Percentiles rank a stretch among this genome's conserved stretches.
Evolutionary conservation across 2,888 invertebrate species (phyloP).

Genomic region (Melikaiella ostensackeni): DNA sequence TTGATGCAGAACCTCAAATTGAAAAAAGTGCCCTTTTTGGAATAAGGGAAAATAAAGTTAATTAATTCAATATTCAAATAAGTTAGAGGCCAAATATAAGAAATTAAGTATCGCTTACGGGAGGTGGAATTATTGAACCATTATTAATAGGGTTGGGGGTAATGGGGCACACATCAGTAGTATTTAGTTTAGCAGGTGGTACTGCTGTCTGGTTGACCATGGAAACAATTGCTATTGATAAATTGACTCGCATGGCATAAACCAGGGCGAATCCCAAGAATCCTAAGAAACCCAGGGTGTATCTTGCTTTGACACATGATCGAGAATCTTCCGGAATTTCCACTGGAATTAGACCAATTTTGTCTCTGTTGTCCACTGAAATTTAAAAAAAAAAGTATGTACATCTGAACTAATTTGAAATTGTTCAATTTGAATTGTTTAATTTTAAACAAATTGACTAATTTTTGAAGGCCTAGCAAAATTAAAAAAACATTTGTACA

Average conservation of each 20-base stretch:
- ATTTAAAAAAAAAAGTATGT: conserved; percentile 39
- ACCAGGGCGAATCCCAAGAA: conserved; percentile 93
- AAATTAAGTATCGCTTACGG: conserved; percentile 30
- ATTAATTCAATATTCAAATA: neutral
- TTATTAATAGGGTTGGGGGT: conserved; percentile 46
- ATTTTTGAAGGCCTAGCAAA: too few relatives aligned
- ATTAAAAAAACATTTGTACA: too few relatives aligned
- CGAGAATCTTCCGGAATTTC: conserved; percentile 78
- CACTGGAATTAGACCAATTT: neutral
- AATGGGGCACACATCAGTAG: conserved; percentile 82
- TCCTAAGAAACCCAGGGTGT: conserved; percentile 89
- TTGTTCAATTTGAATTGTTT: too few relatives aligned
- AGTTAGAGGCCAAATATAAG: neutral
- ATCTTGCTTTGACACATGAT: conserved; percentile 85
- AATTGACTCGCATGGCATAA: conserved; percentile 93
- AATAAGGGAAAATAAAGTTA: too few relatives aligned
- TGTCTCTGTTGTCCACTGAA: conserved; percentile 57
- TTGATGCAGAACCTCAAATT: too few relatives aligned
- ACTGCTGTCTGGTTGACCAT: conserved; percentile 90
- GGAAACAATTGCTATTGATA: conserved; percentile 96
- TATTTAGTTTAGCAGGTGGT: conserved; percentile 79
- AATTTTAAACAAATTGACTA: too few relatives aligned
- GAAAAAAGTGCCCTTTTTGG: too few relatives aligned
- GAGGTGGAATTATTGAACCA: conserved; percentile 21
- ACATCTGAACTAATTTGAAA: too few relatives aligned